A percentile compares a stretch with the other conserved stretches of the same genome.
phyloP scores from a whole-genome alignment of 2,113 vertebrate species.

The Pseudonaja textilis region DNA sequence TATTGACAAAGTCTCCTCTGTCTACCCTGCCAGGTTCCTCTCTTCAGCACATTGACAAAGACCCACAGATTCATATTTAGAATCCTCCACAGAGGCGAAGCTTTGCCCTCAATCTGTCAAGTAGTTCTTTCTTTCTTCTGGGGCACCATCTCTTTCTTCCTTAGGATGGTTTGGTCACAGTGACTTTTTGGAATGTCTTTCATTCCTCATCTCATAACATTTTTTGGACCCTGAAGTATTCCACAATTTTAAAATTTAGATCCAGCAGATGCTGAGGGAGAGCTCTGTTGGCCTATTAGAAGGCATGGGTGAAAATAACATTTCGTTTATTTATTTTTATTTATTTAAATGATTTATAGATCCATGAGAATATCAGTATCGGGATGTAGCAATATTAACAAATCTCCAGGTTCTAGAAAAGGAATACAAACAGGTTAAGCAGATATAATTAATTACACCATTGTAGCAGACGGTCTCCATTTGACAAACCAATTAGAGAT shows the following conservation, averaged over 20 bases:
- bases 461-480: not conserved
- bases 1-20: constrained; percentile 89
- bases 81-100: constrained; percentile 72
- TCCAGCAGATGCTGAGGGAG: not conserved
- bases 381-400: not conserved
- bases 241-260: not conserved
- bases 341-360: not conserved
- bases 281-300: not conserved
- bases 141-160: not conserved
- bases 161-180: not conserved
- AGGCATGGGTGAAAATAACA: not conserved
- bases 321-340: not conserved
- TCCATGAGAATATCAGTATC: not conserved
- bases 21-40: constrained; percentile 79
- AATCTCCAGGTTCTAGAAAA: not conserved
- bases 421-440: not conserved
- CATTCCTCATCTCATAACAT: not conserved
- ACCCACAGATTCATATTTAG: constrained; percentile 72
- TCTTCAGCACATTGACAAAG: constrained; percentile 67
- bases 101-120: constrained; percentile 45
- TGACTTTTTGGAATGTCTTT: not conserved
- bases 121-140: not conserved
- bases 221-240: not conserved
- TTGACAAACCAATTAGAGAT: not conserved
- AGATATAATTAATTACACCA: not conserved